Evolutionary conservation across 1,140 invertebrate species (phyloP), one percentile per base, ranked within the genome.

Genomic region (Metopolophium dirhodum): DNA sequence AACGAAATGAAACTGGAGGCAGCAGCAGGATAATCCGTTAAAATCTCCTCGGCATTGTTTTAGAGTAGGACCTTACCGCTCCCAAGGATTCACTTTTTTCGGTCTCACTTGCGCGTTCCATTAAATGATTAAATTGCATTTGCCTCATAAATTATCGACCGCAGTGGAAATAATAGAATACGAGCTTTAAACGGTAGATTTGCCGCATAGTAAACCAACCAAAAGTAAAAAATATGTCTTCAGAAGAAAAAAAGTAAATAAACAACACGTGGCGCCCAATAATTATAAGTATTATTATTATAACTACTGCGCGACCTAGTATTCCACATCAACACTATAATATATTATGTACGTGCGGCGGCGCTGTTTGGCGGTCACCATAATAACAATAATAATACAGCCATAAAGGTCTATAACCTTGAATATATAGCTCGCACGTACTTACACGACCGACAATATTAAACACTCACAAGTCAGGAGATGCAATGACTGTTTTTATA

Each of bases 231-330:
- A 41, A 41, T 3, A 4, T 11, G 30, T 68, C 9, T 68, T 30
- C 30, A 61, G 26, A n/a, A 30, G 54, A 30, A n/a, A 68, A 68
- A 77, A n/a, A n/a, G n/a, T n/a, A n/a, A 77, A 77, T n/a, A 77
- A 77, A 77, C 61, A n/a, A n/a, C n/a, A n/a, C 61, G 11, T 6
- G 11, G 30, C 20, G 11, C n/a, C 6, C 20, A 41, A 41, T 83
- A 26, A 45, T 45, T 41, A 45, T n/a, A 35, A 77, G 37, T 54
- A 54, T 54, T 54, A 54, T 54, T 54, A 35, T 45, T 77, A n/a
- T 77, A 77, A 77, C 61, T 77, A 77, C 61, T n/a, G 45, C 85
- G 85, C 85, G 23, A 86, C 85, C 85, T 86, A 86, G 85, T 86
- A 45, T 86, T 86, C 83, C 37, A 14, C 83, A 14, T 47, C 22